These are phyloP conservation scores for Amphibalanus amphitrite DNA, from an alignment of 1,140 invertebrate species.

Conservation along the genomic window DNA sequence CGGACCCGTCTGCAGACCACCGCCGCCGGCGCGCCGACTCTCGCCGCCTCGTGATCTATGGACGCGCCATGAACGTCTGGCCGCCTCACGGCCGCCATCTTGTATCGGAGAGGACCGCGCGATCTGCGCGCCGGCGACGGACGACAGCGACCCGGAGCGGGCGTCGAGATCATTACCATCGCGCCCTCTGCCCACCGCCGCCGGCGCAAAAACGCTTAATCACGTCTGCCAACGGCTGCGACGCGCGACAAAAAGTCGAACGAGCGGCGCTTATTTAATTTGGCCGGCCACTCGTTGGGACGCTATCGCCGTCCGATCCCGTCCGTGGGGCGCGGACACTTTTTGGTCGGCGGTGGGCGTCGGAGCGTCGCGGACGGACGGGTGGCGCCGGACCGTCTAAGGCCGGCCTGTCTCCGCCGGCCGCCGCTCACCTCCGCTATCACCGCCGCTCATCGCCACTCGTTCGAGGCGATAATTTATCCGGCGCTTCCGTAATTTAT, in stretches of 20 bases:
- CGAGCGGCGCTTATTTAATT: background rate
- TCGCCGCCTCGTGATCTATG: background rate
- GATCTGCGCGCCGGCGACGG: background rate
- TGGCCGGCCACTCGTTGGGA: background rate
- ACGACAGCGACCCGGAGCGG: background rate
- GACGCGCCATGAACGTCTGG: background rate
- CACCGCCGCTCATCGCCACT: background rate
- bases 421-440: background rate
- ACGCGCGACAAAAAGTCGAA: background rate
- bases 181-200: too few relatives aligned
- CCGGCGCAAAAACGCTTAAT: background rate
- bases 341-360: background rate
- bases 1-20: too few relatives aligned
- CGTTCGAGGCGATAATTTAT: background rate
- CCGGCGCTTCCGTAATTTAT: background rate
- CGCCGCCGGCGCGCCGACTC: too few relatives aligned
- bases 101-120: background rate
- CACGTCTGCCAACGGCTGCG: background rate
- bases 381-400: too few relatives aligned
- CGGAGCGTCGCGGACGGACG: too few relatives aligned
- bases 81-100: background rate
- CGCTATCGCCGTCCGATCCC: background rate
- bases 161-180: background rate
- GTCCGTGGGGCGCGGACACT: background rate
- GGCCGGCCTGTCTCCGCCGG: too few relatives aligned